Evolutionary conservation across 2,888 invertebrate genomes (phyloP).

Genomic region (Tubulanus polymorphus): DNA sequence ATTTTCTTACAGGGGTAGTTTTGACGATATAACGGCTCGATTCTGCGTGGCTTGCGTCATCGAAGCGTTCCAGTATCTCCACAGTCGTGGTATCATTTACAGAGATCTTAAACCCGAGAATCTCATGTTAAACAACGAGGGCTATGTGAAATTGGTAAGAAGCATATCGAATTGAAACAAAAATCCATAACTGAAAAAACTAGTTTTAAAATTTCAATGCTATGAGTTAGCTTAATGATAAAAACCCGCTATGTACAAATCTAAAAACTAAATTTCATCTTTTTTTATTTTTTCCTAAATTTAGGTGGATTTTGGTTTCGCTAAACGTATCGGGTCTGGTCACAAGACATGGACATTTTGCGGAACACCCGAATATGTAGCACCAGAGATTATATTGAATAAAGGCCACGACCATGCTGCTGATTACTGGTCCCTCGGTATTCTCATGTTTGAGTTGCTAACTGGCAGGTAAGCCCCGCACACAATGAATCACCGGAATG

Average conservation of each 20-base stretch:
- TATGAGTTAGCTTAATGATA: neutral
- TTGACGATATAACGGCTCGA: constrained; percentile 86
- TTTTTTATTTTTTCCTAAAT: neutral
- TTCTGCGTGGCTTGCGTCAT: constrained; percentile 94
- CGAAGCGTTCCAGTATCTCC: constrained; percentile 96
- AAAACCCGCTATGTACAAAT: too few relatives aligned
- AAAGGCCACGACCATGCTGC: constrained; percentile 78
- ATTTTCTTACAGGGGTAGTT: constrained; percentile 60
- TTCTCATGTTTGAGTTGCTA: constrained; percentile 80
- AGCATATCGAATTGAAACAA: too few relatives aligned
- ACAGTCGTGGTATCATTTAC: constrained; percentile 95
- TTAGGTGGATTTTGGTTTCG: constrained; percentile 83
- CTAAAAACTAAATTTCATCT: neutral
- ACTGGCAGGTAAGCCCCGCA: constrained; percentile 70
- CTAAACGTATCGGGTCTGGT: constrained; percentile 74
- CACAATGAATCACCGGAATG: too few relatives aligned
- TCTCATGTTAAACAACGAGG: constrained; percentile 82
- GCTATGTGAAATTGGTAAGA: constrained; percentile 82
- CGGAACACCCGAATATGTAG: constrained; percentile 75
- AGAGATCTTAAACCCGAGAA: constrained; percentile 79
- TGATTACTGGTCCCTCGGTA: constrained; percentile 92
- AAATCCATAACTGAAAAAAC: neutral
- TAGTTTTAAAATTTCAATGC: neutral
- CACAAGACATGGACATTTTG: constrained; percentile 93
- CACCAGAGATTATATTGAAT: constrained; percentile 78